Percentiles rank a stretch among this genome's conserved stretches.
Evolutionary conservation across 1,140 invertebrate genomes (phyloP).

Genomic region (Ridgeia piscesae): DNA sequence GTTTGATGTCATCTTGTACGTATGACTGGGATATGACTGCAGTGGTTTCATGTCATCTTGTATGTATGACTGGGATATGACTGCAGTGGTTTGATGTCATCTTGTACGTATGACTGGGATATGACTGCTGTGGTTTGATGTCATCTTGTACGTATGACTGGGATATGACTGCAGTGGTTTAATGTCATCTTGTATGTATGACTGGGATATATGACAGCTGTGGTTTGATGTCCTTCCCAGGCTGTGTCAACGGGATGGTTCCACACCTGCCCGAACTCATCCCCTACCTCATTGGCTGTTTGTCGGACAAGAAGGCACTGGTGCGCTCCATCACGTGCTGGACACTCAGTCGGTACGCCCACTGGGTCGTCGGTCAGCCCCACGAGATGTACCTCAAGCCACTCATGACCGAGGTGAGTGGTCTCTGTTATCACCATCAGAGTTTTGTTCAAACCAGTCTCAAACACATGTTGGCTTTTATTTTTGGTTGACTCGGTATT

Average conservation of each 20-base stretch:
- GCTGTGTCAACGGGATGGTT: slow-evolving; percentile 96
- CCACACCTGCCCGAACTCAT: slow-evolving; percentile 93
- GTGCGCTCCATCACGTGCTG: slow-evolving; percentile 98
- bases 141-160: too few relatives aligned
- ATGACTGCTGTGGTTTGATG: too few relatives aligned
- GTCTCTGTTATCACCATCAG: background rate
- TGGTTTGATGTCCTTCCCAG: slow-evolving; percentile 53
- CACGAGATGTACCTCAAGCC: slow-evolving; percentile 87
- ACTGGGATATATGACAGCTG: background rate
- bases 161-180: too few relatives aligned
- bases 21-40: too few relatives aligned
- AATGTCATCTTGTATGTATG: too few relatives aligned
- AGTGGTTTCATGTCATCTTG: too few relatives aligned
- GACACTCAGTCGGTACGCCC: slow-evolving; percentile 95
- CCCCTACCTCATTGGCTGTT: slow-evolving; percentile 89
- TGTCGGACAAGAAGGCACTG: slow-evolving; percentile 92
- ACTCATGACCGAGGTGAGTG: slow-evolving; percentile 31
- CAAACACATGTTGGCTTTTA: too few relatives aligned
- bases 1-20: too few relatives aligned
- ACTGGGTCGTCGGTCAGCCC: slow-evolving; percentile 95
- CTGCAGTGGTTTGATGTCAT: too few relatives aligned
- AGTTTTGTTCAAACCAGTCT: background rate
- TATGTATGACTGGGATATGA: too few relatives aligned
- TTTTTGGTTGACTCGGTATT: too few relatives aligned
- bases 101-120: too few relatives aligned